A percentile compares a stretch with the other conserved stretches of the same genome.
Conservation (phyloP, 1,140 invertebrate species). For the Solen grandis region DNA sequence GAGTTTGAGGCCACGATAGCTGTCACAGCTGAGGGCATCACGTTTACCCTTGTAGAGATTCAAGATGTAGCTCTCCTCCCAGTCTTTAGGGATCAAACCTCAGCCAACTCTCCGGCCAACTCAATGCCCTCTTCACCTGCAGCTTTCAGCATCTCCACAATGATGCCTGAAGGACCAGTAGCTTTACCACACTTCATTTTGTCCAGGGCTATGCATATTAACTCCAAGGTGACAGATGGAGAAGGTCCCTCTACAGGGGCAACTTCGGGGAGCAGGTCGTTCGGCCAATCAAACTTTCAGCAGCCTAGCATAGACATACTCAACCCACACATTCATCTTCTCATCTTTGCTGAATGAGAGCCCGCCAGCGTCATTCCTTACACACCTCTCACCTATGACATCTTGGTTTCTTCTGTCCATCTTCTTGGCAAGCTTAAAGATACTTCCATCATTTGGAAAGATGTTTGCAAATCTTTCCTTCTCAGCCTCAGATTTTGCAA, state of each 20-base stretch:
- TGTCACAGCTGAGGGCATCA: constrained; percentile 7
- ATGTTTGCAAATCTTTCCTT: constrained; percentile 3
- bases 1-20: constrained; percentile 8
- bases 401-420: constrained; percentile 42
- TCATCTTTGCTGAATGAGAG: constrained; percentile 25
- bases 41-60: constrained; percentile 34
- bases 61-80: too few species aligned
- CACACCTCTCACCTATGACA: constrained; percentile 27
- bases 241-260: constrained; percentile 24
- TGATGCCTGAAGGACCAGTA: constrained; percentile 24
- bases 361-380: constrained; percentile 26
- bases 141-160: constrained; percentile 47
- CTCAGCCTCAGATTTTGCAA: not conserved
- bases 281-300: constrained; percentile 35
- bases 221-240: not conserved
- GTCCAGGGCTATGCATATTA: constrained; percentile 1
- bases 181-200: constrained; percentile 42
- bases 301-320: constrained; percentile 15
- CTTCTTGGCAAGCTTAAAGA: constrained; percentile 28
- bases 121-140: constrained; percentile 26
- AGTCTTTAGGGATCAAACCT: not conserved
- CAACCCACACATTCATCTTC: constrained; percentile 28
- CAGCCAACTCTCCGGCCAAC: constrained; percentile 12
- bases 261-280: constrained; percentile 20
- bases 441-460: constrained; percentile 5